phyloP scores from a whole-genome alignment of 1,140 invertebrate genomes.

The Hyles euphorbiae region DNA sequence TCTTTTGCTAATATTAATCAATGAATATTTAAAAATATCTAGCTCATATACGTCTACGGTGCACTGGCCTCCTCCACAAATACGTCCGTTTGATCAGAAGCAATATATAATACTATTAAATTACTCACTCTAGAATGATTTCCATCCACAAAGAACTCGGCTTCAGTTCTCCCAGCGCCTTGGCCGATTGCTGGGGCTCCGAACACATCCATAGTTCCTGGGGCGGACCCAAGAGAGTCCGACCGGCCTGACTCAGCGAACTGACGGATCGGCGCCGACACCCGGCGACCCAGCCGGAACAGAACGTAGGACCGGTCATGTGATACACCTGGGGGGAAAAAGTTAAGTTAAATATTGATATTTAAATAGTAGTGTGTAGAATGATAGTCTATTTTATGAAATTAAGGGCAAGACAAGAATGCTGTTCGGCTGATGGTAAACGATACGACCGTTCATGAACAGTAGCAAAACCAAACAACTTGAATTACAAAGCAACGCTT shows the following conservation, averaged over 20 bases:
- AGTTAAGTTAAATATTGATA: background rate
- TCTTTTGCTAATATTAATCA: no score
- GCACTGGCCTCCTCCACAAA: no score
- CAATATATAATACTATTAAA: background rate
- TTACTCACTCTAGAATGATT: conserved; percentile 86
- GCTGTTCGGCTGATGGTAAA: no score
- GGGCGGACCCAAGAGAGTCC: conserved; percentile 51
- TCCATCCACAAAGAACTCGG: conserved; percentile 92
- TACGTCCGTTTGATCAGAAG: no score
- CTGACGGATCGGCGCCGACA: conserved; percentile 84
- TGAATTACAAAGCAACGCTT: no score
- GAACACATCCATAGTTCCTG: conserved; percentile 87
- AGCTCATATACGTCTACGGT: no score
- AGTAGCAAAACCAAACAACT: no score
- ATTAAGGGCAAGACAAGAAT: no score
- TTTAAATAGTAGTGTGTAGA: background rate
- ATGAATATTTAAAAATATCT: no score
- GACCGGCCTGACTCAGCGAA: conserved; percentile 83
- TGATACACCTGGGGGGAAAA: conserved; percentile 83
- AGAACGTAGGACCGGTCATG: conserved; percentile 88
- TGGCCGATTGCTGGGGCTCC: conserved; percentile 84
- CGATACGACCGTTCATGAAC: background rate
- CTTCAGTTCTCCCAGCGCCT: conserved; percentile 86
- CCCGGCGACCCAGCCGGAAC: conserved; percentile 85
- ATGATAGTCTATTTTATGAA: background rate